A percentile compares a stretch with the other conserved stretches of the same genome.
Conservation (phyloP, 2,113 vertebrate genomes). For the Odocoileus hemionus region DNA sequence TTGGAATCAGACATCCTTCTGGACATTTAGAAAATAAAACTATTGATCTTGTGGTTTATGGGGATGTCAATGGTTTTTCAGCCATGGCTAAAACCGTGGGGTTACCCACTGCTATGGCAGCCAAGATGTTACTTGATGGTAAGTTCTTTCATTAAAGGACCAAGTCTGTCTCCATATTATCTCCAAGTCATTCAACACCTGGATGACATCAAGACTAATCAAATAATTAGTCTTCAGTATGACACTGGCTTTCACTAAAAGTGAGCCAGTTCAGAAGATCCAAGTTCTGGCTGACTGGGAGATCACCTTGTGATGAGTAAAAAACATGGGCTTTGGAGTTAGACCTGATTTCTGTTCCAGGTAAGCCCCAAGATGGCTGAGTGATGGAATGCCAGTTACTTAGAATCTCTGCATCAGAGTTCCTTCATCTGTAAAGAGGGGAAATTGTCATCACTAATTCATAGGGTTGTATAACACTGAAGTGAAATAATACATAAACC, state of each 20-base stretch:
- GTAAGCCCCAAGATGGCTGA: neutral
- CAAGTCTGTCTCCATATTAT: neutral
- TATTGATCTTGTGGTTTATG: slow-evolving; percentile 93
- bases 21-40: slow-evolving; percentile 94
- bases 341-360: neutral
- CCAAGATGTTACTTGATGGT: slow-evolving; percentile 96
- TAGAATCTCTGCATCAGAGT: neutral
- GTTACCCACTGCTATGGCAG: slow-evolving; percentile 91
- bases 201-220: neutral
- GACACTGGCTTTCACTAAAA: neutral
- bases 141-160: slow-evolving; percentile 69
- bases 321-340: neutral
- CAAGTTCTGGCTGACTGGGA: neutral
- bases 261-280: neutral
- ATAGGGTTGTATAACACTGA: neutral
- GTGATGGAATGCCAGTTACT: neutral
- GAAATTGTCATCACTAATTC: neutral
- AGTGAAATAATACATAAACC: neutral
- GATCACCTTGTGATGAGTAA: neutral
- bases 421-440: neutral
- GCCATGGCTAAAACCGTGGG: slow-evolving; percentile 99
- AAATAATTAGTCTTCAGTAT: neutral
- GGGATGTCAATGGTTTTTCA: slow-evolving; percentile 90
- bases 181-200: neutral
- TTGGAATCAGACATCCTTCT: slow-evolving; percentile 92